A percentile compares a stretch with the other conserved stretches of the same genome.
Conservation (phyloP, 35 echinoderm and acorn worm genomes). For the Lytechinus variegatus region DNA sequence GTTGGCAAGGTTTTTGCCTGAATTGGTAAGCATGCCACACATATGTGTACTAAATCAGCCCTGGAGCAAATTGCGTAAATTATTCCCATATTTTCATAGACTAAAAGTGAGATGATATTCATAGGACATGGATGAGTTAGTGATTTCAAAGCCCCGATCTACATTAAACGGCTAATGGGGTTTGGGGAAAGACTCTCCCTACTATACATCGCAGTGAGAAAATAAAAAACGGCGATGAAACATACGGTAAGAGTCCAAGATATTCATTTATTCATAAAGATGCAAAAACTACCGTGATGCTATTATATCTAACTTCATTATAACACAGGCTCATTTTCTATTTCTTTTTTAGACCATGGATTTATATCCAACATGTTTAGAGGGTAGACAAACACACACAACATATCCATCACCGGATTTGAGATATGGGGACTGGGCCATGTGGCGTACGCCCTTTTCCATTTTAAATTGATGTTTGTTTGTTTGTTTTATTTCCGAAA, state of each 20-base stretch:
- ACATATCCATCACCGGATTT: no score
- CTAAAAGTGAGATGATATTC: slow-evolving; percentile 7
- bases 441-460: no score
- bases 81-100: neutral
- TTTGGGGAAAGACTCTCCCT: neutral
- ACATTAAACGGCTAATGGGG: neutral
- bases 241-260: neutral
- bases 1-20: neutral
- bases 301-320: neutral
- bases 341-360: no score
- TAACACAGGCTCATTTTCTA: neutral
- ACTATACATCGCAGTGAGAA: neutral
- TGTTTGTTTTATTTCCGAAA: no score
- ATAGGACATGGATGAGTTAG: neutral
- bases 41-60: neutral
- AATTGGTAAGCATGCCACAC: neutral
- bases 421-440: no score
- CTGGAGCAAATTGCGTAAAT: slow-evolving; percentile 1
- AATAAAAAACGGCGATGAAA: neutral
- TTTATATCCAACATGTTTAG: no score
- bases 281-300: neutral
- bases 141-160: neutral
- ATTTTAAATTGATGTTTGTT: no score
- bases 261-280: slow-evolving; percentile 21
- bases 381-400: no score